Percentiles rank a stretch among this genome's conserved stretches.
These are phyloP conservation scores for Trachemys scripta DNA, from an alignment of 2,113 vertebrate species.

Conservation along the genomic window DNA sequence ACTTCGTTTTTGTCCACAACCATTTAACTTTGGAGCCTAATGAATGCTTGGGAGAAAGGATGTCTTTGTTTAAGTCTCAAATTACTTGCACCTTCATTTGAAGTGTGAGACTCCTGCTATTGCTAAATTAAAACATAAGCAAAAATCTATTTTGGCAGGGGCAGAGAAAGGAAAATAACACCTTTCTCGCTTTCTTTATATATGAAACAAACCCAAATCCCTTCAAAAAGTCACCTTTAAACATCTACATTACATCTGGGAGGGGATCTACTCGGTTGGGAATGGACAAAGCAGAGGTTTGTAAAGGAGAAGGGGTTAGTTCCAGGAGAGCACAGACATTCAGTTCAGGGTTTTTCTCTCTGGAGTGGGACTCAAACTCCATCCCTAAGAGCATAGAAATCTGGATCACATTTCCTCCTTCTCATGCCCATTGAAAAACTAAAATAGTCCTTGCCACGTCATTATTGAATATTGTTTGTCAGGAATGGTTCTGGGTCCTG, in stretches of 20 bases:
- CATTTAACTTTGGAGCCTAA: not conserved
- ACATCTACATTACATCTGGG: not conserved
- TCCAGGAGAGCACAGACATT: not conserved
- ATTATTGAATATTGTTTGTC: not conserved
- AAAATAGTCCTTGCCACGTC: not conserved
- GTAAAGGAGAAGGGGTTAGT: not conserved
- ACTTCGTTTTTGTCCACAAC: not conserved
- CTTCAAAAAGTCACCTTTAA: not conserved
- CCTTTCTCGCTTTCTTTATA: not conserved
- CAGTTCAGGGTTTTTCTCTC: not conserved
- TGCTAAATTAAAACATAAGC: rapidly evolving
- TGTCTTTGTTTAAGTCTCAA: not conserved
- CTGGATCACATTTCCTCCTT: not conserved
- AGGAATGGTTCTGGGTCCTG: not conserved
- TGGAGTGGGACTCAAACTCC: not conserved
- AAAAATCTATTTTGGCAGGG: not conserved
- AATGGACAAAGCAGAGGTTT: not conserved
- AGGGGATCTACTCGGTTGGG: not conserved
- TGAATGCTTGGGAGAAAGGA: not conserved
- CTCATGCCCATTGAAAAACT: not conserved
- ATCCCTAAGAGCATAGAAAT: not conserved
- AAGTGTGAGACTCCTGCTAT: rapidly evolving
- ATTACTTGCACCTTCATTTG: not conserved
- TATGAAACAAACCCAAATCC: not conserved
- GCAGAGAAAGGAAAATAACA: not conserved